Percentiles rank a stretch among this genome's conserved stretches.
phyloP scores from a whole-genome alignment of 2,888 invertebrate genomes.

The Tryphoninae sp. region DNA sequence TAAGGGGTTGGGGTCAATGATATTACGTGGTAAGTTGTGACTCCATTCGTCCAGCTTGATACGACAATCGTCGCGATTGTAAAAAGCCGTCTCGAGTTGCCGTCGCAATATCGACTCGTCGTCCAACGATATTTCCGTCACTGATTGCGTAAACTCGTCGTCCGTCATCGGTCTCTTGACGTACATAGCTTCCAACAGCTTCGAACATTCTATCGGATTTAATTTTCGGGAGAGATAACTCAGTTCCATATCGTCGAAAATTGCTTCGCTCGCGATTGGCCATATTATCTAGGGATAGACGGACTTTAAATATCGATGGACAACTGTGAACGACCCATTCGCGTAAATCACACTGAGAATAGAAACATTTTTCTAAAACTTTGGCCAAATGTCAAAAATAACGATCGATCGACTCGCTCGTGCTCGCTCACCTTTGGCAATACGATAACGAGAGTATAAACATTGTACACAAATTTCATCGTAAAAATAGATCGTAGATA shows the following conservation, averaged over 20 bases:
- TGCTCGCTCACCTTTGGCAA: conserved; percentile 62
- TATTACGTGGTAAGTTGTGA: conserved; percentile 67
- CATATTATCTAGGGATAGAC: conserved; percentile 56
- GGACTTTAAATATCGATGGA: not conserved
- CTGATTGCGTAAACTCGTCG: conserved; percentile 30
- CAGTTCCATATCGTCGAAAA: conserved; percentile 66
- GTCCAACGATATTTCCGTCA: conserved; percentile 21
- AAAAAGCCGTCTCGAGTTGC: conserved; percentile 43
- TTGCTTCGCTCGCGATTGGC: conserved; percentile 59
- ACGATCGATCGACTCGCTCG: conserved; percentile 24
- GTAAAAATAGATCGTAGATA: conserved; percentile 61
- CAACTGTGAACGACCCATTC: not conserved
- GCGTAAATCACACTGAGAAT: not conserved
- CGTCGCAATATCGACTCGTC: conserved; percentile 49
- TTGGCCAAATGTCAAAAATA: not conserved
- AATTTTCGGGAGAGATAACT: conserved; percentile 66
- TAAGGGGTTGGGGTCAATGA: not conserved
- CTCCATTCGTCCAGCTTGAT: conserved; percentile 68
- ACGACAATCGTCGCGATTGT: conserved; percentile 64
- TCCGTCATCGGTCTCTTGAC: conserved; percentile 53
- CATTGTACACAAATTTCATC: conserved; percentile 69
- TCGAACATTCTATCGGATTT: conserved; percentile 68
- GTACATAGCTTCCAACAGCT: conserved; percentile 65
- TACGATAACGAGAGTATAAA: conserved; percentile 67
- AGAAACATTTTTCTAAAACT: not conserved